phyloP scores from a whole-genome alignment of 2,888 invertebrate genomes.

The Sepiola atlantica region DNA sequence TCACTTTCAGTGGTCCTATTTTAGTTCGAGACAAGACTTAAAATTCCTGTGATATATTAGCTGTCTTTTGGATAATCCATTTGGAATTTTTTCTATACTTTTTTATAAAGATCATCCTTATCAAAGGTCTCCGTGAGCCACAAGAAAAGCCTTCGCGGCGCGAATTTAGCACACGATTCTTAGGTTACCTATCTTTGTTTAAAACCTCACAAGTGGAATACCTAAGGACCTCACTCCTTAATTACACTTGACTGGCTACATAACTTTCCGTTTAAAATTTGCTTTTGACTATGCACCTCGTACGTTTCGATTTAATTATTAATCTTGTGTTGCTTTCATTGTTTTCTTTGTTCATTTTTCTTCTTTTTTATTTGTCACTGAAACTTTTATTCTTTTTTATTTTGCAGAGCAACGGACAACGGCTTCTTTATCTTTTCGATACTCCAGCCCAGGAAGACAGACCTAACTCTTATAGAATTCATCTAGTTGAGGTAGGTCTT shows the following conservation, averaged over 20 bases:
- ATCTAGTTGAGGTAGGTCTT: conserved; percentile 77
- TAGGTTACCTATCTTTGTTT: too few species aligned
- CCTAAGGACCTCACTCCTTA: not conserved
- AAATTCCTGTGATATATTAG: too few species aligned
- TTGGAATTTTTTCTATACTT: too few species aligned
- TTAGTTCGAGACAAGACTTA: too few species aligned
- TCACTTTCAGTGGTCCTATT: too few species aligned
- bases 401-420: conserved; percentile 80
- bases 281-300: not conserved
- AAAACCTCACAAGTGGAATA: not conserved
- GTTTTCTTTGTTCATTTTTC: not conserved
- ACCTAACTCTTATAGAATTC: conserved; percentile 68
- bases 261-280: not conserved
- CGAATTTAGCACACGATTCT: too few species aligned
- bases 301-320: too few species aligned
- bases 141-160: not conserved
- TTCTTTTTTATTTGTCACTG: not conserved
- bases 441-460: conserved; percentile 78
- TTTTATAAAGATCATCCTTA: too few species aligned
- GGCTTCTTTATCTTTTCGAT: conserved; percentile 83
- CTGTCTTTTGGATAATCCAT: too few species aligned
- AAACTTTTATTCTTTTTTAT: conserved; percentile 9
- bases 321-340: not conserved
- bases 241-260: not conserved
- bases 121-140: too few species aligned